Evolutionary conservation across 1,140 invertebrate species (phyloP).

Genomic region (Ptiloglossa arizonensis): DNA sequence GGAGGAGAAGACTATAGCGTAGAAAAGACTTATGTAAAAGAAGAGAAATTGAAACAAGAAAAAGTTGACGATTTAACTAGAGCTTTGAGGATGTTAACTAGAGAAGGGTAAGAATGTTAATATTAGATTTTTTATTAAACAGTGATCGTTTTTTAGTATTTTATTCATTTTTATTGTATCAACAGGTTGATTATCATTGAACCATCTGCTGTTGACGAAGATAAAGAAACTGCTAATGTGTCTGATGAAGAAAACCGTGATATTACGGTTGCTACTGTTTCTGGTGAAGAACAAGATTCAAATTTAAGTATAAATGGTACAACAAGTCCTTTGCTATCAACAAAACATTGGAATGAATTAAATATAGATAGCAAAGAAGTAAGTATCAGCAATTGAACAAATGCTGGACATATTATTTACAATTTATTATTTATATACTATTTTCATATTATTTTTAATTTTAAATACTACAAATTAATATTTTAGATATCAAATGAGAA

Average conservation of each 20-base stretch:
- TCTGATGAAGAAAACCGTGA: conserved; percentile 73
- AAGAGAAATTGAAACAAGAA: conserved; percentile 87
- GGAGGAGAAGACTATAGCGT: conserved; percentile 87
- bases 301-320: conserved; percentile 73
- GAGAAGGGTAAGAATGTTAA: conserved; percentile 84
- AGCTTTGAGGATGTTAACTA: conserved; percentile 86
- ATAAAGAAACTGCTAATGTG: conserved; percentile 71
- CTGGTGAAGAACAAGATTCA: conserved; percentile 62
- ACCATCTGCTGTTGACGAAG: conserved; percentile 84
- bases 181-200: conserved; percentile 87
- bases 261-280: conserved; percentile 57
- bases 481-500: conserved; percentile 52
- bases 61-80: conserved; percentile 85
- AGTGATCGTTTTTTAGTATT: conserved; percentile 9
- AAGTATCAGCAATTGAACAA: conserved; percentile 26
- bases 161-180: conserved; percentile 2
- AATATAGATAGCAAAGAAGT: conserved; percentile 49
- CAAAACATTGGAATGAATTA: conserved; percentile 73
- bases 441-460: too few relatives aligned
- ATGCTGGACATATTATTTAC: not conserved
- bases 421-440: too few relatives aligned
- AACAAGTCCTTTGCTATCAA: conserved; percentile 72
- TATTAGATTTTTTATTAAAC: conserved; percentile 9
- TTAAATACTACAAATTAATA: conserved; percentile 20
- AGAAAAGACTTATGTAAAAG: conserved; percentile 91